Percentiles rank a stretch among this genome's conserved stretches.
Conservation (phyloP, 2,797 vertebrate species). For the Glossophaga mutica region DNA sequence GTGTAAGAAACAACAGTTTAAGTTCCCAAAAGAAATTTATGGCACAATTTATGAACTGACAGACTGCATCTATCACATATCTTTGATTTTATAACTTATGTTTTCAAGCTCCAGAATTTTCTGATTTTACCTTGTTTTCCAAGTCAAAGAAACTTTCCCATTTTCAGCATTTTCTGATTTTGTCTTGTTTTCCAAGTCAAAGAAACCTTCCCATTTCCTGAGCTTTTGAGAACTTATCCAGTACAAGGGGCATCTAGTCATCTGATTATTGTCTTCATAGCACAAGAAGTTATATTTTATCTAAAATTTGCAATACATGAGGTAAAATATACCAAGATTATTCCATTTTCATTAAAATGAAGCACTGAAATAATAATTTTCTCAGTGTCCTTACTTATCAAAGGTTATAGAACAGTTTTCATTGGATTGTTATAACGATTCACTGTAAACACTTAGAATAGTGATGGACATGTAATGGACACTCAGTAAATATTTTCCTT, state of each 20-base stretch:
- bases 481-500: not conserved
- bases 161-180: constrained; percentile 29
- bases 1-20: not conserved
- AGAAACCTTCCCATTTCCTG: not conserved
- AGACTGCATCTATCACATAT: not conserved
- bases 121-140: not conserved
- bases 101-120: constrained; percentile 1
- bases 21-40: not conserved
- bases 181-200: not conserved
- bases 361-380: not conserved
- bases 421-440: not conserved
- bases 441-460: not conserved
- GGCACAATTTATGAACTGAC: not conserved
- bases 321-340: not conserved
- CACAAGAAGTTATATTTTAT: constrained; percentile 16
- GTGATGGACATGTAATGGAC: not conserved
- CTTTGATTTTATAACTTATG: not conserved
- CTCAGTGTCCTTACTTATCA: not conserved
- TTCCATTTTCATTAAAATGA: constrained; percentile 10
- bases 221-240: not conserved
- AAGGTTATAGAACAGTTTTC: not conserved
- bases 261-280: not conserved
- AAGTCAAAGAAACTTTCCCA: not conserved
- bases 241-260: not conserved
- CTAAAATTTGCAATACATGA: not conserved